Base-by-base conservation (phyloP, 2,888 invertebrate species). In the Polydesmus complanatus region DNA sequence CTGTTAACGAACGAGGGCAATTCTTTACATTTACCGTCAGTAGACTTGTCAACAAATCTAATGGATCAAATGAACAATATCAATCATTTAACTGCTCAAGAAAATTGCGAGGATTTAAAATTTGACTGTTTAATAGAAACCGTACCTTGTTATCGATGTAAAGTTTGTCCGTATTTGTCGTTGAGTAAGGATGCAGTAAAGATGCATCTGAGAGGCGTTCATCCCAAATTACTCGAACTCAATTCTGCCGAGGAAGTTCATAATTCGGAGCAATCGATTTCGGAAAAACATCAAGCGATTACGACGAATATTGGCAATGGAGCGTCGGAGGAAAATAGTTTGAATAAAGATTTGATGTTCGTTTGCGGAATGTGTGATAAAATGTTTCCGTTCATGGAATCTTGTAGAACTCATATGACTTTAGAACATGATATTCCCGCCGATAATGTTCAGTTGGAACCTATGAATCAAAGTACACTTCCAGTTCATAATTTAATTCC, bases 81-180 rank as follows among this genome's bases (percentile, higher is more conserved):
- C 8, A 37, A 37, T 37, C 37, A 37, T 37, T 37, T 37, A 37
- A 8, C 37, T 37, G 37, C 37, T 37, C 37, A 37, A 37, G 37
- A 37, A 14, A 37, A 14, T 37, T 37, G 37, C 14, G 37, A 37
- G 37, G 14, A 14, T 37, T 14, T 37, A 8, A 37, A 37, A 37
- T 14, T 63, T 11, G 63, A 61, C 18, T 50, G 61, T 21, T 49
- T 63, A 5, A 60, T 62, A 1, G 63, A 63, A 57, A 59, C 59
- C 11, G 70, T 71, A 69, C 69, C 69, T 55, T 79, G 79, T 66
- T 80, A 77, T 68, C 76, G 79, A 69, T 80, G 80, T 66, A 78
- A 77, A 65, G 75, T 79, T 8, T 80, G 80, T 67, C 78, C 78
- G 5, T 80, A 75, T 68, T 78, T 80, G 75, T 78, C 78, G 1